Base-by-base conservation (phyloP, 1,140 invertebrate genomes). In the Aplysia californica region DNA sequence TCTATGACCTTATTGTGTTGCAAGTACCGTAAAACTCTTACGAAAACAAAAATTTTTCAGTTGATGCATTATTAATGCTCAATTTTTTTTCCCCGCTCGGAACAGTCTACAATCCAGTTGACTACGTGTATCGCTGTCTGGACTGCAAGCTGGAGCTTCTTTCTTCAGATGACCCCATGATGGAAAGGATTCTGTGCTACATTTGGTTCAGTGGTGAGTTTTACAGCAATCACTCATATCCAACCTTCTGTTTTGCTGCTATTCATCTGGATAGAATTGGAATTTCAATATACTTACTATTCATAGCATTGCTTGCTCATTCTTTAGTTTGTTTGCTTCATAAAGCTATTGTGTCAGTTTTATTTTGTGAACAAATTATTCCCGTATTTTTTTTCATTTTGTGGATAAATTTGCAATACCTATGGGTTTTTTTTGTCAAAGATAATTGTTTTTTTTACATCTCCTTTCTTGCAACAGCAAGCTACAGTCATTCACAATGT, bases 131-230 rank as follows among this genome's bases (percentile, higher is more conserved):
- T 75, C 76, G 82, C 35, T 83, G 83, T 31, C 64, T 91, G 35
- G 83, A 83, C 15, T 87, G 88, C 76, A 81, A 85, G 64, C 77
- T 91, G 35, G 56, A 86, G 41, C 59, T 86, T n/a, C 65, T 91
- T 67, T 78, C 83, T 21, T 67, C 85, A 64, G 80, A 85, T 36
- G 82, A 83, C n/a, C 55, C 76, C 5, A 89, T 91, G 75, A 75
- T 87, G 29, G 89, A 91, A 78, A 84, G 89, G 69, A 91, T 91
- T 72, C 82, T 91, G 18, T 87, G 90, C 56, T 91, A 90, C 69
- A 88, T 91, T 55, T 80, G 88, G 44, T 86, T 85, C 35, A 89
- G 80, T 67, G 76, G 85, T 61, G 58, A 26, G 26, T 15, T 61
- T 61, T 61, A n/a, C 23, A 10, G 20, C 10, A 15, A 61, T 6